Evolutionary conservation across 2,797 vertebrate species (phyloP).

Genomic region (Acomys russatus): DNA sequence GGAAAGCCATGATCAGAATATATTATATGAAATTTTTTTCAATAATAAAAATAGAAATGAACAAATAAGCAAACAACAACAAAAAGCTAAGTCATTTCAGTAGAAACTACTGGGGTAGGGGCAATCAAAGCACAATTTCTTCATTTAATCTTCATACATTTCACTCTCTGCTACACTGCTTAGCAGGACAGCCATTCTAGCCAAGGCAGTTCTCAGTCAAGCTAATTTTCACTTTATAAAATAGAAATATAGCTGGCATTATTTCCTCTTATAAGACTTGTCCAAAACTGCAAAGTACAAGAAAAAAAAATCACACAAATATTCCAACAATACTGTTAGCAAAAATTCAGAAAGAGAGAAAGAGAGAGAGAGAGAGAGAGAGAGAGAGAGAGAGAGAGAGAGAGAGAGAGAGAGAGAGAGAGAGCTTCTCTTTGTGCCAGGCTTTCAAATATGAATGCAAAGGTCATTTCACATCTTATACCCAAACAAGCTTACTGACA

Average conservation of each 20-base stretch:
- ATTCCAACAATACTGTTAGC: background rate
- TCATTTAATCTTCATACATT: background rate
- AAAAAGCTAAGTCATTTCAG: background rate
- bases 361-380: background rate
- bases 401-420: too few relatives aligned
- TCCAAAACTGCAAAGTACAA: background rate
- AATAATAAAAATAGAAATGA: background rate
- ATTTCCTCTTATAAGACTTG: background rate
- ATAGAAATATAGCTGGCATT: background rate
- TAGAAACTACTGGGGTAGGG: background rate
- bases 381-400: too few relatives aligned
- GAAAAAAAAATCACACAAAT: conserved; percentile 15
- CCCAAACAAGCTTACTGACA: background rate
- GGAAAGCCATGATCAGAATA: background rate
- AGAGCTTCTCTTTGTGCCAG: background rate
- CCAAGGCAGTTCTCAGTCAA: background rate
- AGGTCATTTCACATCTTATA: background rate
- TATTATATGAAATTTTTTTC: background rate
- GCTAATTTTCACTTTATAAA: background rate
- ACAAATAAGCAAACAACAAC: background rate
- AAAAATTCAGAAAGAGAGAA: background rate
- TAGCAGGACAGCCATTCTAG: background rate
- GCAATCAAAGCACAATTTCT: background rate
- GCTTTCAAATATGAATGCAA: conserved; percentile 13
- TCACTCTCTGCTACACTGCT: background rate